phyloP scores from a whole-genome alignment of 2,888 invertebrate genomes.

The Drosophila peninsularis region DNA sequence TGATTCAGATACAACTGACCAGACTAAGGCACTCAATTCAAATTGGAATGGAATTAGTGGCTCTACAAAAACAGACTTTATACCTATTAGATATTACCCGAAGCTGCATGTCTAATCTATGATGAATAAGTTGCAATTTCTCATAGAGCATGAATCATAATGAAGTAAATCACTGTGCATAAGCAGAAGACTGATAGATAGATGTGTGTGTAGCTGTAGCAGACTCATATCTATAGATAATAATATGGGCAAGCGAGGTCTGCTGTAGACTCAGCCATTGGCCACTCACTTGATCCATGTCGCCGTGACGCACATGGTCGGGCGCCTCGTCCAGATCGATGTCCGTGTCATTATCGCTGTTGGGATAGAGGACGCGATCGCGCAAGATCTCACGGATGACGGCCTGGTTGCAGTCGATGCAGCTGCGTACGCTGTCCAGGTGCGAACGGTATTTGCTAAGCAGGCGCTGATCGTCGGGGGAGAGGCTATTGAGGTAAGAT shows the following conservation, averaged over 20 bases:
- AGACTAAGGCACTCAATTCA: no score
- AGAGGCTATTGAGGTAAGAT: conserved; percentile 90
- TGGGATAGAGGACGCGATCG: conserved; percentile 87
- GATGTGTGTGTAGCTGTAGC: no score
- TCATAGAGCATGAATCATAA: neutral
- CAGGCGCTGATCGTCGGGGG: conserved; percentile 90
- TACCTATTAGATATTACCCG: no score
- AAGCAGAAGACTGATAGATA: no score
- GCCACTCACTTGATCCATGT: conserved; percentile 83
- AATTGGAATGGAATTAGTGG: no score
- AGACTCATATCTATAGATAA: no score
- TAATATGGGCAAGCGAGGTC: no score
- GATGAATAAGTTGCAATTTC: no score
- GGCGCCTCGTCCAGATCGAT: conserved; percentile 55
- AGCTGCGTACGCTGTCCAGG: conserved; percentile 89
- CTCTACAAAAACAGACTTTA: no score
- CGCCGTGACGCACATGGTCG: conserved; percentile 79
- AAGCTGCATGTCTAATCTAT: no score
- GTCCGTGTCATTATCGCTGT: conserved; percentile 17
- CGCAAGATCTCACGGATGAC: conserved; percentile 86
- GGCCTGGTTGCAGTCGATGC: conserved; percentile 88
- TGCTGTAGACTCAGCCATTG: no score
- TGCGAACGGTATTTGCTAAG: conserved; percentile 91
- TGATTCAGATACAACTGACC: no score
- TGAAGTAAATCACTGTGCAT: neutral